Conservation (phyloP, 2,888 invertebrate genomes). For the Sympetrum striolatum region DNA sequence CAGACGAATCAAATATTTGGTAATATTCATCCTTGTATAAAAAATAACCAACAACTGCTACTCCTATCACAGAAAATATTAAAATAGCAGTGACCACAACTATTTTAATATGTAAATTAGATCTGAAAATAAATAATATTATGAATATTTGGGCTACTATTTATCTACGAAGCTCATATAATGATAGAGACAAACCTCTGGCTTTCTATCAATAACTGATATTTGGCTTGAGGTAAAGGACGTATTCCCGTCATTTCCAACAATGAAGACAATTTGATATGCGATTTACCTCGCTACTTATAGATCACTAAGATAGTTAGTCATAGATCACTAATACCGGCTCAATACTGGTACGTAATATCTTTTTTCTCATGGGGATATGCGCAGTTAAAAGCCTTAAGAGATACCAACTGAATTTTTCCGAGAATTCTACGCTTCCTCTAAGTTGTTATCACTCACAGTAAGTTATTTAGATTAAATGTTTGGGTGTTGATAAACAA, state of each 20-base stretch:
- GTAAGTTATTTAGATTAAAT: too few species aligned
- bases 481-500: too few species aligned
- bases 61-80: conserved; percentile 37
- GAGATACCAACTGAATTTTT: not conserved
- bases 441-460: too few species aligned
- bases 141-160: not conserved
- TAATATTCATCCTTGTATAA: conserved; percentile 40
- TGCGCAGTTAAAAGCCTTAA: not conserved
- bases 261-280: not conserved
- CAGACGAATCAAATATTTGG: conserved; percentile 31
- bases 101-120: conserved; percentile 34
- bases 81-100: conserved; percentile 24
- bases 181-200: conserved; percentile 44
- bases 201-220: conserved; percentile 48
- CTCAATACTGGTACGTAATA: not conserved
- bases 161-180: not conserved
- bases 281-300: not conserved
- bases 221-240: conserved; percentile 48
- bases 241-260: conserved; percentile 46
- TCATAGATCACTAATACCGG: not conserved
- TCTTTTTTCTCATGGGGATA: not conserved
- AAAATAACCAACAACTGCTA: conserved; percentile 19
- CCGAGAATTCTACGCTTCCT: too few species aligned
- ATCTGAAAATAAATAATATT: not conserved
- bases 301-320: too few species aligned